phyloP scores from a whole-genome alignment of 2,888 invertebrate genomes.

The Synergus umbraculus region DNA sequence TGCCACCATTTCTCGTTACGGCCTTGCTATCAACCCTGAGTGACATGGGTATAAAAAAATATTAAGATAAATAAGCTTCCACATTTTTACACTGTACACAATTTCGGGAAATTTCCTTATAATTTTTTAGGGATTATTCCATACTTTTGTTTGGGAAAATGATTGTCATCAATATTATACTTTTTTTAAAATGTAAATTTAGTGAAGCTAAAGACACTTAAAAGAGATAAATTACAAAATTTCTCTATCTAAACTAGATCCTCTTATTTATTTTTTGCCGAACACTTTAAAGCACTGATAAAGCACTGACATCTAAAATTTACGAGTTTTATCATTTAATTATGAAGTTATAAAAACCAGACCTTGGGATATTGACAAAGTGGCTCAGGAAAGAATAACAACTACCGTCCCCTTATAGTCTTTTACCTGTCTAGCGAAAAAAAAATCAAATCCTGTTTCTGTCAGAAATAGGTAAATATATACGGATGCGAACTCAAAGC shows the following conservation, averaged over 20 bases:
- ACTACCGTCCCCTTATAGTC: conserved; percentile 1
- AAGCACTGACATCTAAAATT: background rate
- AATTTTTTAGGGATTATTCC: too few species aligned
- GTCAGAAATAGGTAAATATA: conserved; percentile 17
- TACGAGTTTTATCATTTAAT: background rate
- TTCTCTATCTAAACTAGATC: background rate
- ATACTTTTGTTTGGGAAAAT: too few species aligned
- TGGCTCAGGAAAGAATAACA: conserved; percentile 6
- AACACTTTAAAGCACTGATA: background rate
- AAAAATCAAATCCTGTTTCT: conserved; percentile 12
- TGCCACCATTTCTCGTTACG: background rate
- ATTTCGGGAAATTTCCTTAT: background rate
- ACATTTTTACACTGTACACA: background rate
- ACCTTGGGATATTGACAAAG: background rate
- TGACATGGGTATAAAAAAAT: background rate
- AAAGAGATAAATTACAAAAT: background rate
- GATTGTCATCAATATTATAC: too few species aligned
- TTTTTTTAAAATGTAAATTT: too few species aligned
- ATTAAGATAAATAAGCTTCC: background rate
- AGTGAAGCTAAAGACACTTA: background rate
- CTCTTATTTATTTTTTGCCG: background rate
- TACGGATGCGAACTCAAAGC: conserved; percentile 1
- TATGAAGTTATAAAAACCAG: background rate
- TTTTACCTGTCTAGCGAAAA: conserved; percentile 7
- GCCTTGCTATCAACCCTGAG: background rate